Percentiles rank a stretch among this genome's conserved stretches.
Conservation (phyloP, 2,888 invertebrate genomes). For the Conomelus anceps region DNA sequence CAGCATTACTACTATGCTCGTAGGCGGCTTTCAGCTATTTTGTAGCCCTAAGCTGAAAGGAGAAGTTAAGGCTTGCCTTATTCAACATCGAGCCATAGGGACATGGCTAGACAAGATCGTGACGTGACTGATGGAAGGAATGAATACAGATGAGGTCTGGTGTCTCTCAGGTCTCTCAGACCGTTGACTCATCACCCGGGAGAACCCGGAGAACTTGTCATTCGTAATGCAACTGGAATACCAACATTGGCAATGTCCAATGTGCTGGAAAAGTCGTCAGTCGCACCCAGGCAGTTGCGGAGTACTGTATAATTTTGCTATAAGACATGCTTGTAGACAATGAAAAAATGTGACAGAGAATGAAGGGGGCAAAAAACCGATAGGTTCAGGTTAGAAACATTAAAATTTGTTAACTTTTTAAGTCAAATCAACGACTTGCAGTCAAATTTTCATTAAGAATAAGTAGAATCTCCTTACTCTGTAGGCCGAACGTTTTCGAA, state of each 20-base stretch:
- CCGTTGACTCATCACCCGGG: not conserved
- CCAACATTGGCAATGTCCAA: not conserved
- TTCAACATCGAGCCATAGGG: no score
- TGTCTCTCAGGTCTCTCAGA: not conserved
- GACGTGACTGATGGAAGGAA: not conserved
- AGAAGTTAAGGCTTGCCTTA: not conserved
- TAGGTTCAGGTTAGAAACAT: not conserved
- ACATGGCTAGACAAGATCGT: no score
- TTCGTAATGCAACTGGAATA: not conserved
- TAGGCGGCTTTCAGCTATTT: not conserved
- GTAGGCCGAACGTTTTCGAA: no score
- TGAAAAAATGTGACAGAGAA: not conserved
- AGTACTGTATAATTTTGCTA: not conserved
- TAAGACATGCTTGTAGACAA: not conserved
- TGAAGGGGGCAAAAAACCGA: not conserved
- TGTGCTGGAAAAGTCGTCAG: not conserved
- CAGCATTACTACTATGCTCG: not conserved
- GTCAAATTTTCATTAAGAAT: no score
- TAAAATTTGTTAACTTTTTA: no score
- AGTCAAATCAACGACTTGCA: no score
- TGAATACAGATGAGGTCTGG: not conserved
- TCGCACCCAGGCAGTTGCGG: not conserved
- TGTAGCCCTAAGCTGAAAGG: not conserved
- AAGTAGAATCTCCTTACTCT: no score
- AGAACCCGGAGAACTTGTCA: no score